Evolutionary conservation across 2,888 invertebrate species (phyloP).

Genomic region (Cephalotes varians): DNA sequence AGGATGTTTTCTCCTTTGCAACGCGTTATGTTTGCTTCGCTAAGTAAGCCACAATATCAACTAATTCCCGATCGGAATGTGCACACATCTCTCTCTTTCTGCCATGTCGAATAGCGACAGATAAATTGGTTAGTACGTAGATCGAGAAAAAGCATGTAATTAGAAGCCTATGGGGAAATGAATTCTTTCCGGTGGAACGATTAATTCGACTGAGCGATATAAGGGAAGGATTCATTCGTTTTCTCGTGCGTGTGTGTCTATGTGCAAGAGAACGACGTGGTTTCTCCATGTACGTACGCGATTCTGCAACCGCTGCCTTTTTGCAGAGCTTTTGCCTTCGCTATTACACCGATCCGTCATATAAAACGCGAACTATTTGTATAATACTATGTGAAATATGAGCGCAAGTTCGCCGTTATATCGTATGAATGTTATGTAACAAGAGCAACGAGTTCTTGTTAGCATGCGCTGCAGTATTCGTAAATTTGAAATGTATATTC

Average conservation of each 20-base stretch:
- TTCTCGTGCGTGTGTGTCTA: neutral
- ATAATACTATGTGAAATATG: neutral
- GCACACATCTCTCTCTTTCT: constrained; percentile 27
- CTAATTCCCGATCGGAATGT: constrained; percentile 31
- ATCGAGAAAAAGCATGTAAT: constrained; percentile 74
- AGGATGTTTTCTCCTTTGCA: neutral
- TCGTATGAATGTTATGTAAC: constrained; percentile 32
- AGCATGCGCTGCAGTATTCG: neutral
- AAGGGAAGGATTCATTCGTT: neutral
- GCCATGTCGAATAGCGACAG: constrained; percentile 5
- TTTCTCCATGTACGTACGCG: constrained; percentile 9
- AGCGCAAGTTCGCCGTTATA: constrained; percentile 8
- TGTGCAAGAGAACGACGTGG: neutral
- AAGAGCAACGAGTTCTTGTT: constrained; percentile 12
- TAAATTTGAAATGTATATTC: constrained; percentile 10
- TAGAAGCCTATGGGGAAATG: constrained; percentile 76
- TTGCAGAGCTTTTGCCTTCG: neutral
- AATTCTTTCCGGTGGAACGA: constrained; percentile 78
- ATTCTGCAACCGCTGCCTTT: neutral
- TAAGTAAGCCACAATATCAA: neutral
- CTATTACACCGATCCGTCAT: constrained; percentile 16
- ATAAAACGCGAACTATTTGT: constrained; percentile 19
- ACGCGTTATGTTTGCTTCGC: neutral
- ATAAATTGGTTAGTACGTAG: constrained; percentile 2
- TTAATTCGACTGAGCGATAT: constrained; percentile 64